A percentile compares a stretch with the other conserved stretches of the same genome.
phyloP scores from a whole-genome alignment of 2,888 invertebrate genomes.

The Dastarcus helophoroides region DNA sequence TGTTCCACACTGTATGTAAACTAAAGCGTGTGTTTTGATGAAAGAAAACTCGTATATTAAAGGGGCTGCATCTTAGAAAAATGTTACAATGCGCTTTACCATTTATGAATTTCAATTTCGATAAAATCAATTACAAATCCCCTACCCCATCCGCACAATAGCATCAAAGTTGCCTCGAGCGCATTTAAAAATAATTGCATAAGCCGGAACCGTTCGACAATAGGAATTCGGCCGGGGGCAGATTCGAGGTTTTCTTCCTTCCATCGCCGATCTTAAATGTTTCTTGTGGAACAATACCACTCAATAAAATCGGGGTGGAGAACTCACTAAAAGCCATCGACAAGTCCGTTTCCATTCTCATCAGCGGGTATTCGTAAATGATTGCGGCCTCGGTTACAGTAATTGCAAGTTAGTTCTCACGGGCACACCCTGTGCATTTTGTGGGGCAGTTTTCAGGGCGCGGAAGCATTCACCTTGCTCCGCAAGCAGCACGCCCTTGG shows the following conservation, averaged over 20 bases:
- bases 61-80: no score
- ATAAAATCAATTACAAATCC: background rate
- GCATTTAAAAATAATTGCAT: conserved; percentile 1
- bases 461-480: conserved; percentile 21
- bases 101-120: no score
- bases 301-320: conserved; percentile 25
- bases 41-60: conserved; percentile 1
- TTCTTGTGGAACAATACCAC: conserved; percentile 26
- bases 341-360: conserved; percentile 28
- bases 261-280: conserved; percentile 28
- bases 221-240: no score
- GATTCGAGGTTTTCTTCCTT: background rate
- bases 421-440: conserved; percentile 15
- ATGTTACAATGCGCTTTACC: no score
- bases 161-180: background rate
- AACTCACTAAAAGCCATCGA: conserved; percentile 26
- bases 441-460: conserved; percentile 29
- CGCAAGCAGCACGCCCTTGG: conserved; percentile 2
- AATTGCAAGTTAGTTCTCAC: conserved; percentile 9
- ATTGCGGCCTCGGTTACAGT: conserved; percentile 34
- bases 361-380: conserved; percentile 28
- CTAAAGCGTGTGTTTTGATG: no score
- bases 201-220: no score
- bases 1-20: no score
- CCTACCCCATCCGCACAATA: background rate